Evolutionary conservation across 2,888 invertebrate genomes (phyloP).

Genomic region (Hyalella azteca): DNA sequence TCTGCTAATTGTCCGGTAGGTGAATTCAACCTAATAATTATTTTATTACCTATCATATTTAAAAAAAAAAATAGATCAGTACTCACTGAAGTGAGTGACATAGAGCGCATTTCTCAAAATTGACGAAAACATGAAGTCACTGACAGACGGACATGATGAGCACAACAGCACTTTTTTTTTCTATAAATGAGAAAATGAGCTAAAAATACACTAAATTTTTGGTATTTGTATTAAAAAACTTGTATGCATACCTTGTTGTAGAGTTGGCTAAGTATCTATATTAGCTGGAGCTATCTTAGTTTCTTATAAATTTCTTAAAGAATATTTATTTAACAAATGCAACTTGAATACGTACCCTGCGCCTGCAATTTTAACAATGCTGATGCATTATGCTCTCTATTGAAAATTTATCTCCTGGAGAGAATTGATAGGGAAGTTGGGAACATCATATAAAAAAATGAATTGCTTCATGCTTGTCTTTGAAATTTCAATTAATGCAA

Average conservation of each 20-base stretch:
- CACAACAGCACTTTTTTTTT: too few species aligned
- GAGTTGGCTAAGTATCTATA: too few species aligned
- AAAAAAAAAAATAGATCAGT: not conserved
- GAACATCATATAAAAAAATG: not conserved
- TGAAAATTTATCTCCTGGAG: not conserved
- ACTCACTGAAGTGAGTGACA: not conserved
- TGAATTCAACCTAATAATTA: not conserved
- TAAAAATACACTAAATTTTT: too few species aligned
- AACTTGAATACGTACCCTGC: too few species aligned
- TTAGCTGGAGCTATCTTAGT: too few species aligned
- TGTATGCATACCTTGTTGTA: too few species aligned
- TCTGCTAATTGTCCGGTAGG: not conserved
- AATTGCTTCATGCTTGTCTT: not conserved
- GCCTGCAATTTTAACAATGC: not conserved
- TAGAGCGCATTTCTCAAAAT: not conserved
- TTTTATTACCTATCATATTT: not conserved
- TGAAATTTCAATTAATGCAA: not conserved
- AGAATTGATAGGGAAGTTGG: not conserved
- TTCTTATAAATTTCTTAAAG: too few species aligned
- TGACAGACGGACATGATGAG: too few species aligned
- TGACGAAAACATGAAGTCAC: not conserved
- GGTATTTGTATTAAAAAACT: too few species aligned
- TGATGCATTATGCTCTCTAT: not conserved
- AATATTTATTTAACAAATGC: too few species aligned
- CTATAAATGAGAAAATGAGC: too few species aligned